Conservation (phyloP, 2,113 vertebrate genomes). For the Atherinomorus stipes region DNA sequence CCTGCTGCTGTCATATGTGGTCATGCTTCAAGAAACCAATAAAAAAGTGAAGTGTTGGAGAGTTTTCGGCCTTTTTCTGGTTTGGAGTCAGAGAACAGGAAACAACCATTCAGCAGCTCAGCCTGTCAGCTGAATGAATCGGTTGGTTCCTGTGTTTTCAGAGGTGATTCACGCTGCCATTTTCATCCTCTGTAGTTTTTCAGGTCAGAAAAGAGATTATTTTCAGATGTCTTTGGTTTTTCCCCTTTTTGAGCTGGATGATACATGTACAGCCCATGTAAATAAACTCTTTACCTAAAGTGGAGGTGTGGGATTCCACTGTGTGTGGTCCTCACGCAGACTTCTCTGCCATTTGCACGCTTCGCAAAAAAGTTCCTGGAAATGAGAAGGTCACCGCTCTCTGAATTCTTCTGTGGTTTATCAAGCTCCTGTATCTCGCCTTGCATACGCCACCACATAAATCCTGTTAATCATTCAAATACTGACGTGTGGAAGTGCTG, state of each 20-base stretch:
- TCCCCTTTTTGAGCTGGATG: slow-evolving; percentile 13
- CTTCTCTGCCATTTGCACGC: slow-evolving; percentile 10
- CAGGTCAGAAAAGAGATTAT: slow-evolving; percentile 14
- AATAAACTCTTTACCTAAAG: slow-evolving; percentile 61
- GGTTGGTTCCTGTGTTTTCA: not conserved
- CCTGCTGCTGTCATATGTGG: too few relatives aligned
- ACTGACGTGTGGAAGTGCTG: not conserved
- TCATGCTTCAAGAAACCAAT: too few relatives aligned
- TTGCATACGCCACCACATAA: not conserved
- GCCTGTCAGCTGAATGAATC: not conserved
- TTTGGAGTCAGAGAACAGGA: not conserved
- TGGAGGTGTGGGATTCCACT: slow-evolving; percentile 41
- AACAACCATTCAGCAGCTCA: not conserved
- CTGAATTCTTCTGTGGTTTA: slow-evolving; percentile 36
- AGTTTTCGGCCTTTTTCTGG: not conserved
- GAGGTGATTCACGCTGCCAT: not conserved
- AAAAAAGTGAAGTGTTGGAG: too few relatives aligned
- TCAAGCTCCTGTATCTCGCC: not conserved
- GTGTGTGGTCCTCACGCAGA: slow-evolving; percentile 64
- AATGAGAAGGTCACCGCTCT: not conserved
- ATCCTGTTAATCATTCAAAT: not conserved
- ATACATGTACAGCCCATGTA: slow-evolving; percentile 46
- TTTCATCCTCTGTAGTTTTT: not conserved
- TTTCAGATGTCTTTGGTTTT: slow-evolving; percentile 54
- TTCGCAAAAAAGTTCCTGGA: slow-evolving; percentile 42